These are phyloP conservation scores for Oreocharis arfaki DNA, from an alignment of 2,113 vertebrate species.

Conservation along the genomic window DNA sequence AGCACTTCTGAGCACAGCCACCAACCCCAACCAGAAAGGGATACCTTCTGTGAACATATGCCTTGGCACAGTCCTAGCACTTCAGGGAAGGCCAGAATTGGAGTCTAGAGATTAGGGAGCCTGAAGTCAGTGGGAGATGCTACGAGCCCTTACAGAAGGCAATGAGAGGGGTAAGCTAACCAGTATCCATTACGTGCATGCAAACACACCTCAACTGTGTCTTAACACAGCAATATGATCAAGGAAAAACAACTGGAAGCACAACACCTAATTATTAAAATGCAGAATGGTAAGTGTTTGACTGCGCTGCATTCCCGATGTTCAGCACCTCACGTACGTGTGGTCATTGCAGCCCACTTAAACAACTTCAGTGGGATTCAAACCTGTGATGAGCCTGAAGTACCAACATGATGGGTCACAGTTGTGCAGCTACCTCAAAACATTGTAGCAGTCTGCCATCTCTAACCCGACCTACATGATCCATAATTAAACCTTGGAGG, in stretches of 20 bases:
- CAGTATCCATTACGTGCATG: background rate
- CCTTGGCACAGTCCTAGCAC: background rate
- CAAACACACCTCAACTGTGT: background rate
- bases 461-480: background rate
- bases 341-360: background rate
- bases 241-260: background rate
- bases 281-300: background rate
- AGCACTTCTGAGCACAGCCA: background rate
- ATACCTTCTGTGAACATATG: accelerated
- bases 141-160: background rate
- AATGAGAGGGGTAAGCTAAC: background rate
- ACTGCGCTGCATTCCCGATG: accelerated
- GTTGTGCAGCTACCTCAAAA: background rate
- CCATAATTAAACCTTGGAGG: background rate
- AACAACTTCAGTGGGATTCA: background rate
- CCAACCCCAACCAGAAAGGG: background rate
- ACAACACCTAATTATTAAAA: background rate
- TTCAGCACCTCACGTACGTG: background rate
- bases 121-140: background rate
- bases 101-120: background rate
- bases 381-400: background rate
- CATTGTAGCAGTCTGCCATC: background rate
- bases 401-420: background rate
- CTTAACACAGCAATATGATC: background rate
- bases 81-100: background rate